phyloP scores from a whole-genome alignment of 2,113 vertebrate species.

The Cacatua alba region DNA sequence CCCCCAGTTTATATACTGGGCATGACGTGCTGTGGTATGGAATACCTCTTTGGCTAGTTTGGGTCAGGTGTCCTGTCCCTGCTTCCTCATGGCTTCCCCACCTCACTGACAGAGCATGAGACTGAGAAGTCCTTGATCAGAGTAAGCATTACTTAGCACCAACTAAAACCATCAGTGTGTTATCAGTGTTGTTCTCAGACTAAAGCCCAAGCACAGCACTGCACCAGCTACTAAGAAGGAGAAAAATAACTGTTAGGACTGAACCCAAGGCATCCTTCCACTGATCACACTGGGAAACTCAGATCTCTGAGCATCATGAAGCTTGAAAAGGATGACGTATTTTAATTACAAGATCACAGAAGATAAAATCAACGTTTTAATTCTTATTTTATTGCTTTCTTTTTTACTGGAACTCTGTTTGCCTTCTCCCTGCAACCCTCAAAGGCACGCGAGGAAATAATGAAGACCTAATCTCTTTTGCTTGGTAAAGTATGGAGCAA shows the following conservation, averaged over 20 bases:
- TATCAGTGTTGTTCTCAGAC: neutral
- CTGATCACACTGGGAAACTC: neutral
- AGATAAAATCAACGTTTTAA: neutral
- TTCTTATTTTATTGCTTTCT: constrained; percentile 4
- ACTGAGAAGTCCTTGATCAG: neutral
- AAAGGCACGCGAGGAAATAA: neutral
- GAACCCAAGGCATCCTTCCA: neutral
- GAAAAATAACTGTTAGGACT: neutral
- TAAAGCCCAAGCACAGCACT: neutral
- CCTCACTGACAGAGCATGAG: neutral
- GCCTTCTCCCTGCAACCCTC: neutral
- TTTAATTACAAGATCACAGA: neutral
- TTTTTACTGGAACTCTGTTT: neutral
- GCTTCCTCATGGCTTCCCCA: neutral
- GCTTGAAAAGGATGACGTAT: neutral
- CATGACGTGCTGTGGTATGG: neutral
- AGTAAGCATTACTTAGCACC: neutral
- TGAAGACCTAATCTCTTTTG: constrained; percentile 26
- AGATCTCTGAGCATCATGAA: neutral
- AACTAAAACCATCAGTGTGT: neutral
- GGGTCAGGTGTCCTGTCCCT: neutral
- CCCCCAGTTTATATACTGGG: neutral
- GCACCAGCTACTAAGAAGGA: neutral
- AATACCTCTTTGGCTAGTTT: neutral
- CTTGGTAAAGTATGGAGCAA: constrained; percentile 26